Conservation (phyloP, 2,888 invertebrate species). For the Scaptomyza cyrtandrae region DNA sequence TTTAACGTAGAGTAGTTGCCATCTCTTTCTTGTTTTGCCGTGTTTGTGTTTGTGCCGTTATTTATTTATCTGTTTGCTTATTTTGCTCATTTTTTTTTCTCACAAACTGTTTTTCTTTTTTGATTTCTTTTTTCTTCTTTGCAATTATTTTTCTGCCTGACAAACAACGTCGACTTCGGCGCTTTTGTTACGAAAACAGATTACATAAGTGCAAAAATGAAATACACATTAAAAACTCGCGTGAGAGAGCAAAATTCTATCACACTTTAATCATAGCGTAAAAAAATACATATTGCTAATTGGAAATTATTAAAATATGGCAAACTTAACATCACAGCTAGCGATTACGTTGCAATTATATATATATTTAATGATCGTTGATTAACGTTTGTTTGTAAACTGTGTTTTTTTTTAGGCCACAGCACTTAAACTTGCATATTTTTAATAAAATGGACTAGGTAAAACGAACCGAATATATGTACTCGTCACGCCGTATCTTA, state of each 20-base stretch:
- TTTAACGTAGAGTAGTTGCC: slow-evolving; percentile 34
- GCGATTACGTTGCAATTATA: neutral
- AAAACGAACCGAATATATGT: slow-evolving; percentile 47
- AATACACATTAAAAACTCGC: slow-evolving; percentile 36
- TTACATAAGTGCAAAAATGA: slow-evolving; percentile 68
- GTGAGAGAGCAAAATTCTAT: slow-evolving; percentile 39
- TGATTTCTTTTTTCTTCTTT: slow-evolving; percentile 35
- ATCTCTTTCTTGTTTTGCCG: slow-evolving; percentile 22
- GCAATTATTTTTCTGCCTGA: slow-evolving; percentile 27
- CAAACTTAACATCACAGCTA: slow-evolving; percentile 8
- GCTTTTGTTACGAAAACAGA: slow-evolving; percentile 76
- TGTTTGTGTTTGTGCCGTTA: slow-evolving; percentile 40
- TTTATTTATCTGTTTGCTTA: slow-evolving; percentile 60
- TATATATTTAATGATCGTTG: neutral
- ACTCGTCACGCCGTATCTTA: slow-evolving; percentile 72
- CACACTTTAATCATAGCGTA: slow-evolving; percentile 30
- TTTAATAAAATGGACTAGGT: slow-evolving; percentile 7
- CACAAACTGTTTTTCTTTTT: slow-evolving; percentile 50
- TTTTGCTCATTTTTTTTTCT: slow-evolving; percentile 56
- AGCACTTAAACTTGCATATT: slow-evolving; percentile 20
- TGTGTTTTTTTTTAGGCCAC: neutral
- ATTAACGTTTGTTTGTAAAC: neutral
- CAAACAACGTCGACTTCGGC: slow-evolving; percentile 50
- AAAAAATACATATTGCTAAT: slow-evolving; percentile 30
- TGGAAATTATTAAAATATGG: slow-evolving; percentile 9